Percentiles rank a stretch among this genome's conserved stretches.
Conservation (phyloP, 2,113 vertebrate genomes). For the Prinia subflava region DNA sequence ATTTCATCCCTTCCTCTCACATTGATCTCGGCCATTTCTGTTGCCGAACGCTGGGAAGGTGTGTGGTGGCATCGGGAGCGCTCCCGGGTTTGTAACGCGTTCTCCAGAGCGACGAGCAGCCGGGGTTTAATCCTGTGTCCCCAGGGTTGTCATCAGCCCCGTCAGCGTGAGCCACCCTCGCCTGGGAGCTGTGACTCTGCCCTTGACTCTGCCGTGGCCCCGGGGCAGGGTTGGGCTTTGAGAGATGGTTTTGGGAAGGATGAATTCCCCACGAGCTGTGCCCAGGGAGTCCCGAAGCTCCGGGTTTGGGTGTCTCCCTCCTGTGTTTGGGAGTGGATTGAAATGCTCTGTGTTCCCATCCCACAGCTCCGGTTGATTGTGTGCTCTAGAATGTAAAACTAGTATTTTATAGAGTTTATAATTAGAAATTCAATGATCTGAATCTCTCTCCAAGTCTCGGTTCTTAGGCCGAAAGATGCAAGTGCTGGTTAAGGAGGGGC, state of each 20-base stretch:
- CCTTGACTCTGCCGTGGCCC: neutral
- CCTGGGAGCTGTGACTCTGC: neutral
- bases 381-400: neutral
- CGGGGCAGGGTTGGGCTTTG: neutral
- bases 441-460: neutral
- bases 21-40: rapidly evolving
- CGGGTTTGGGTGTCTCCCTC: rapidly evolving
- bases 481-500: neutral
- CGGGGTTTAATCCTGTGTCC: neutral
- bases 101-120: neutral
- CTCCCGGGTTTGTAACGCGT: rapidly evolving
- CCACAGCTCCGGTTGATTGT: neutral
- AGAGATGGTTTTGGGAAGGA: neutral
- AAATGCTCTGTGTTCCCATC: neutral
- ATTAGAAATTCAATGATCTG: neutral
- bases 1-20: neutral
- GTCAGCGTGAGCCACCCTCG: neutral
- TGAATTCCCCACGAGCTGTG: rapidly evolving
- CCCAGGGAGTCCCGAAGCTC: neutral
- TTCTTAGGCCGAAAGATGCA: neutral
- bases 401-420: neutral
- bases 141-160: neutral
- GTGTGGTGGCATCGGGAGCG: neutral
- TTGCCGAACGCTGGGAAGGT: neutral
- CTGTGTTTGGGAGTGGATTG: rapidly evolving